Base-by-base conservation (phyloP, 2,888 invertebrate species). In the Eudemis profundana region DNA sequence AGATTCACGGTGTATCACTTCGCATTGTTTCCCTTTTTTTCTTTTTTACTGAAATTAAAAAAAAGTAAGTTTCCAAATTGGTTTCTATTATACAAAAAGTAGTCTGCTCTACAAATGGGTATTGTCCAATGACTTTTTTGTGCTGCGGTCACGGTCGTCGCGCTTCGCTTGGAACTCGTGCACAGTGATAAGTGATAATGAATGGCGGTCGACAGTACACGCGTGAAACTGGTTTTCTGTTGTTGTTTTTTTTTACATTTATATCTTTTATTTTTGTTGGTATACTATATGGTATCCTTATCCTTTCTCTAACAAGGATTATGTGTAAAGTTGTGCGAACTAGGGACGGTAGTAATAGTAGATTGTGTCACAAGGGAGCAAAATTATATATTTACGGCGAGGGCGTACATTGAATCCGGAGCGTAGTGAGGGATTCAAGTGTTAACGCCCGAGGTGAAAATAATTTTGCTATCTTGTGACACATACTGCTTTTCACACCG, bases 201-300 rank as follows among this genome's bases (percentile, higher is more conserved):
- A 42, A 44, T 44, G 42, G 17, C 42, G 42, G 29, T 17, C 44
- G 23, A 23, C 5, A 12, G 19, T 42, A 42, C 42, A 27, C 12
- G 56, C 56, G 56, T 44, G 56, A 56, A 56, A 56, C 42, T 44
- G 42, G 23, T 19, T 19, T n/a, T 27, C 42, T 29, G 17, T 56
- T 56, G 42, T 44, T 12, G 44, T 42, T 42, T 42, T 42, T 42
- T 42, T 27, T 27, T 27, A 5, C 27, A 2, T 2, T 2, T 7
- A 27, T 1, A 5, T 27, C 27, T 2, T 27, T 27, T 27, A 27
- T 10, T 33, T 33, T 33, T 33, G n/a, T n/a, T n/a, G n/a, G n/a
- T n/a, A n/a, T n/a, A n/a, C n/a, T n/a, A n/a, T n/a, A n/a, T n/a
- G n/a, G n/a, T n/a, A n/a, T n/a, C n/a, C n/a, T n/a, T n/a, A n/a